Conservation (phyloP, 2,888 invertebrate species). For the Nemurella pictetii region DNA sequence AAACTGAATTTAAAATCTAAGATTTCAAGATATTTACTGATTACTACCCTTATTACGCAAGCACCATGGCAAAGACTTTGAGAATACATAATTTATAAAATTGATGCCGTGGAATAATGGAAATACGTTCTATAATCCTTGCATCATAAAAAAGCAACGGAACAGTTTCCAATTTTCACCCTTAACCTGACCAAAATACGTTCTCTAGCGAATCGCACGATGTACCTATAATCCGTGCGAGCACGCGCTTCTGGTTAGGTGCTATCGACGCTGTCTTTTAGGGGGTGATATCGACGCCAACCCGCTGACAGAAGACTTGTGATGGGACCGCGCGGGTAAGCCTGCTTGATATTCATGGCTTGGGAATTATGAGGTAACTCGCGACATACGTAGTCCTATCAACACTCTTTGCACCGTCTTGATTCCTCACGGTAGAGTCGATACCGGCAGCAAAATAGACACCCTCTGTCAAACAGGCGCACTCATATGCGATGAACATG, state of each 20-base stretch:
- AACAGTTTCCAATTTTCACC: too few relatives aligned
- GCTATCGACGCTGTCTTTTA: neutral
- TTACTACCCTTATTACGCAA: too few relatives aligned
- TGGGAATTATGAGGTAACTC: constrained; percentile 33
- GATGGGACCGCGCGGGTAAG: neutral
- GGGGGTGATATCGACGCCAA: neutral
- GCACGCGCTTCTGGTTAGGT: neutral
- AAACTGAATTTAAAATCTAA: too few relatives aligned
- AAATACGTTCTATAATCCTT: too few relatives aligned
- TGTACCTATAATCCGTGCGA: neutral
- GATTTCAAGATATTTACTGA: too few relatives aligned
- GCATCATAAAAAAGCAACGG: too few relatives aligned
- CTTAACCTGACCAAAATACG: too few relatives aligned
- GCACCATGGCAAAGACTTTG: too few relatives aligned
- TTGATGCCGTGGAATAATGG: too few relatives aligned
- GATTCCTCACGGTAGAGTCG: constrained; percentile 12
- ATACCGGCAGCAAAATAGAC: neutral
- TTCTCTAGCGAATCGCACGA: neutral
- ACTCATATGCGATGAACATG: too few relatives aligned
- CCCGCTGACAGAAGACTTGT: neutral
- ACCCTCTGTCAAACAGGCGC: neutral
- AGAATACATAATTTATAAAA: too few relatives aligned
- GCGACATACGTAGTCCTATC: neutral
- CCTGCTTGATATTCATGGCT: constrained; percentile 37
- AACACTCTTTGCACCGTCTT: constrained; percentile 20